Evolutionary conservation across 2,797 vertebrate genomes (phyloP).

Genomic region (Cuculus canorus): DNA sequence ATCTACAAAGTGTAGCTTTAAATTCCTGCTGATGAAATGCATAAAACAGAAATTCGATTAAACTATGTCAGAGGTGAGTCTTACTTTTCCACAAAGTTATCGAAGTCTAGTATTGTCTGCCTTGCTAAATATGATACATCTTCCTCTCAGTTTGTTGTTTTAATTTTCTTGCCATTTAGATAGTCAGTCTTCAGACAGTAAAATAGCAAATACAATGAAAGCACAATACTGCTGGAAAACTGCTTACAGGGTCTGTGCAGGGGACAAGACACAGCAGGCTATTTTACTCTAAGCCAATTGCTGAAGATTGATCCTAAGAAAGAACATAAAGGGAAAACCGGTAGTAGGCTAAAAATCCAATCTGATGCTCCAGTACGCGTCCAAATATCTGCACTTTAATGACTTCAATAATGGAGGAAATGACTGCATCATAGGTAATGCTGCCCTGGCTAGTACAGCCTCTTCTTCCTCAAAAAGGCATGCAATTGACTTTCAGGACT

Average conservation of each 20-base stretch:
- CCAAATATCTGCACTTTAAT: neutral
- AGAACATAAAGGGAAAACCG: neutral
- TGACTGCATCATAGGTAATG: neutral
- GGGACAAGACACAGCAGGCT: neutral
- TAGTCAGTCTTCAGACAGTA: neutral
- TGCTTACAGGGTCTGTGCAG: neutral
- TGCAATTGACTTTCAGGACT: conserved; percentile 1
- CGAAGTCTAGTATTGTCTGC: neutral
- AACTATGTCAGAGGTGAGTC: neutral
- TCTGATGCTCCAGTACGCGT: neutral
- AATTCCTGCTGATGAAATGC: neutral
- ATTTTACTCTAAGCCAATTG: neutral
- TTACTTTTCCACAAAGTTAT: neutral
- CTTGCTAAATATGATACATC: neutral
- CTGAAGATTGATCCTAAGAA: conserved; percentile 7
- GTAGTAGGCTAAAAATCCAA: conserved; percentile 31
- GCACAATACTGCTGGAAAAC: neutral
- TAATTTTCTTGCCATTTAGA: neutral
- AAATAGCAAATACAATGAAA: neutral
- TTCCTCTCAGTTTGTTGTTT: neutral
- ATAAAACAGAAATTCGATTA: neutral
- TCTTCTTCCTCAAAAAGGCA: neutral
- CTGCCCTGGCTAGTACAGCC: neutral
- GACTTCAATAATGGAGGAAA: conserved; percentile 25
- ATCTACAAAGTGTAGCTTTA: neutral